Conservation (phyloP, 2,797 vertebrate genomes). For the Muraenolepis orangiensis region DNA sequence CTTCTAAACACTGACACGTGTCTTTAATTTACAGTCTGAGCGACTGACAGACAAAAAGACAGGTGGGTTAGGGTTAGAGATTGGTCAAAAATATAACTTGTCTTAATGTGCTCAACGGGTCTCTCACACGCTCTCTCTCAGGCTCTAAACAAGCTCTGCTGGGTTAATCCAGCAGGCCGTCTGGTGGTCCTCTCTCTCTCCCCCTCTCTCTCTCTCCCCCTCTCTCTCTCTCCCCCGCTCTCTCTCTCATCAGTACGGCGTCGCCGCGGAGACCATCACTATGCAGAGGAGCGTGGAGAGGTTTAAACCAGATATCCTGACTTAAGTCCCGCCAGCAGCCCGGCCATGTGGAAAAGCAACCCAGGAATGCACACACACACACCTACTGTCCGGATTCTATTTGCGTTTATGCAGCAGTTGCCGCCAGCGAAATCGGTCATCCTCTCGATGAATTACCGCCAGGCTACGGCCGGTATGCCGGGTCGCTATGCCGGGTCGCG, state of each 20-base stretch:
- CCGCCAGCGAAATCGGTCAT: slow-evolving; percentile 23
- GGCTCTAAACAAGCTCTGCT: background rate
- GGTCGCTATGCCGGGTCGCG: background rate
- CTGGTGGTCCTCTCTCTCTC: background rate
- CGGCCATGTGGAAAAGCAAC: slow-evolving; percentile 70
- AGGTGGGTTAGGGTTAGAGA: too few relatives aligned
- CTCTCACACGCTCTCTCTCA: too few relatives aligned
- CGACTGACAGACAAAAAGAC: too few relatives aligned
- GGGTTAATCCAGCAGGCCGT: background rate
- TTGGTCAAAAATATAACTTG: background rate
- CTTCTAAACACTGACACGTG: too few relatives aligned
- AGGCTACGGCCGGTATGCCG: background rate
- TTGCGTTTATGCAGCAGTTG: slow-evolving; percentile 9
- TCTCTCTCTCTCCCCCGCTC: background rate
- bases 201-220: background rate
- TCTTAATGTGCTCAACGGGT: background rate
- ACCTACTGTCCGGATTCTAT: slow-evolving; percentile 26
- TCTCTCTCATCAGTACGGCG: background rate
- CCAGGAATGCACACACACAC: slow-evolving; percentile 54
- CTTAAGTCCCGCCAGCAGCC: slow-evolving; percentile 58
- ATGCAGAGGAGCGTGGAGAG: slow-evolving; percentile 65
- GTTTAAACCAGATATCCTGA: slow-evolving; percentile 73
- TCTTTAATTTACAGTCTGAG: too few relatives aligned
- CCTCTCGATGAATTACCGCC: slow-evolving; percentile 28
- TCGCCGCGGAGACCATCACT: slow-evolving; percentile 40